Percentiles rank a stretch among this genome's conserved stretches.
Conservation (phyloP, 1,140 invertebrate genomes). For the Caenorhabditis remanei region DNA sequence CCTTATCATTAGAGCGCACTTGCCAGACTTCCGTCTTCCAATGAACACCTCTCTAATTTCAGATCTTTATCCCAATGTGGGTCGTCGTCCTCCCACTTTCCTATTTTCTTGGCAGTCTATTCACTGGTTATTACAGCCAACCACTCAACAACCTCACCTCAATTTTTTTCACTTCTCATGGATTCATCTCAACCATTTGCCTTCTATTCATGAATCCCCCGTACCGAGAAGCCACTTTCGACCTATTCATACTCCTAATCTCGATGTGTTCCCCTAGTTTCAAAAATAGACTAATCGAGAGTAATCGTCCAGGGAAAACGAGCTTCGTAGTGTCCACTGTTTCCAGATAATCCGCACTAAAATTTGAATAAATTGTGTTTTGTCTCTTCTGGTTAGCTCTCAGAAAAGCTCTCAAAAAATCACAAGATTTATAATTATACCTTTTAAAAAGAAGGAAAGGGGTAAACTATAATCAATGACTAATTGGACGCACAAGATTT, state of each 20-base stretch:
- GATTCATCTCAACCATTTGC: conserved; percentile 5
- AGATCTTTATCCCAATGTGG: conserved; percentile 27
- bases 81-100: neutral
- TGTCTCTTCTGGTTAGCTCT: neutral
- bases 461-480: neutral
- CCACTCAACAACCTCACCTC: neutral
- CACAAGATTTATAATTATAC: neutral
- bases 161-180: neutral
- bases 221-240: conserved; percentile 7
- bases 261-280: neutral
- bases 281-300: neutral
- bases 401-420: neutral
- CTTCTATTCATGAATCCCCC: conserved; percentile 1
- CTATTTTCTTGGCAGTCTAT: conserved; percentile 5
- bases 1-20: too few species aligned
- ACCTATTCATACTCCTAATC: neutral
- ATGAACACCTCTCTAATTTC: neutral
- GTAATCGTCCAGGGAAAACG: neutral
- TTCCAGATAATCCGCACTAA: neutral
- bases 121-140: conserved; percentile 33
- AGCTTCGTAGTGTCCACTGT: neutral
- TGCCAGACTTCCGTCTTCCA: too few species aligned
- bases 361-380: neutral
- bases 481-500: neutral
- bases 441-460: neutral